Base-by-base conservation (phyloP, 1,140 invertebrate genomes). In the Helicorthomorpha holstii region DNA sequence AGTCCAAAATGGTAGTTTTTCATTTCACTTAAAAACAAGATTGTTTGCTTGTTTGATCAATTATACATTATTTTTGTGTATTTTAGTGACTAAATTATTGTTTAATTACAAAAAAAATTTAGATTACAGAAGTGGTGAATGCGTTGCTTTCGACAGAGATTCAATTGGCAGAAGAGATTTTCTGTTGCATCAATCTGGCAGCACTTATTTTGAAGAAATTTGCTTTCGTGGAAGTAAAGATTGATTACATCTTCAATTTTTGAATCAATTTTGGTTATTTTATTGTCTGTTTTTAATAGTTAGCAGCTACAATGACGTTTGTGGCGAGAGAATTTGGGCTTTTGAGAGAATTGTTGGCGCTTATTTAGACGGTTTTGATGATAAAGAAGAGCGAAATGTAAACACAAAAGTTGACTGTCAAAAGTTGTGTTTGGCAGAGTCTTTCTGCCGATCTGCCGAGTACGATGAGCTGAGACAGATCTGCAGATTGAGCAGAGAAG, bases 121-220 rank as follows among this genome's bases (percentile, higher is more conserved):
- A 67, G 69, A 72, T 62, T 72, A 72, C 57, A 60, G 60, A 16
- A 66, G 62, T 42, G 69, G 66, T 50, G 48, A 63, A 49, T 72
- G 69, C 55, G 59, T 60, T 25, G 64, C 69, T 0, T 68, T 66
- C 51, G 59, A 61, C 27, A 59, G 61, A 27, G 63, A 66, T 51
- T 62, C 63, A 0, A 53, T 63, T 0, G 61, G 61, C 3, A 58
- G 65, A 26, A 57, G 65, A 25, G 66, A 68, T 25, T 61, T 62
- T 41, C 48, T 69, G 7, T 57, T 63, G 27, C 60, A 63, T 26
- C 59, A 62, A 41, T 56, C 59, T 24, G 62, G 60, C 43, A 61
- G 61, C n/a, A 72, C 71, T 58, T 70, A 63, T 45, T 72, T 71
- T 54, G 70, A 72, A 51, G 69, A 71, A 58, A 63, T 69, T 25